Base-by-base conservation (phyloP, 2,797 vertebrate species). In the Monodelphis domestica region DNA sequence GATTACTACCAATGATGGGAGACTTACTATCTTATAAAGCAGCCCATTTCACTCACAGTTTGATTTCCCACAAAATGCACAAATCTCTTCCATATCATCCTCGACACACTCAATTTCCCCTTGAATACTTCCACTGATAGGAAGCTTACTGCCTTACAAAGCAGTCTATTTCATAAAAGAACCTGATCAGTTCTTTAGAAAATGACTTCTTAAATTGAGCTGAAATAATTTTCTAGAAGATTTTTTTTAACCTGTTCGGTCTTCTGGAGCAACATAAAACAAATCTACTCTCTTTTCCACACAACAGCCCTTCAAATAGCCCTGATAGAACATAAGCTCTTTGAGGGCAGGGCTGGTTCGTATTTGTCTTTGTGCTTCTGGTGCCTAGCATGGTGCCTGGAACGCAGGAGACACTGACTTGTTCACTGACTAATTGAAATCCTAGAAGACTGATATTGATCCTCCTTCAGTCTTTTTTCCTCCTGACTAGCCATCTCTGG, bases 41-140 rank as follows among this genome's bases (percentile, higher is more conserved):
- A n/a, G n/a, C n/a, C n/a, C n/a, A n/a, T n/a, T n/a, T n/a, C n/a
- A n/a, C n/a, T n/a, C n/a, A n/a, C n/a, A n/a, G n/a, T 93, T 9
- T 91, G 59, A 84, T 88, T 91, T 96, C 89, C 90, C 90, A 94
- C 70, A 53, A 52, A 93, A 92, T 92, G 90, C 87, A 87, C 56
- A 90, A 92, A 90, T 54, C 57, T 45, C 94, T 90, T 90, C 54
- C 91, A 45, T 57, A 90, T 93, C 70, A 90, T 54, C 91, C 88
- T 89, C 87, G 87, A 70, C 51, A 57, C 12, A 1, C 4, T 21
- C 38, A 84, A 78, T 9, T 78, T 78, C 38, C 26, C 45, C 70
- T 63, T 78, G 70, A 26, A 84, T 84, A 45, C 21, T 84, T 50
- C 38, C 38, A 84, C 28, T 50, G 12, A 78, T 21, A 15, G n/a